Evolutionary conservation across 2,888 invertebrate genomes (phyloP), one percentile per base, ranked within the genome.

Genomic region (Cyaniris semiargus): DNA sequence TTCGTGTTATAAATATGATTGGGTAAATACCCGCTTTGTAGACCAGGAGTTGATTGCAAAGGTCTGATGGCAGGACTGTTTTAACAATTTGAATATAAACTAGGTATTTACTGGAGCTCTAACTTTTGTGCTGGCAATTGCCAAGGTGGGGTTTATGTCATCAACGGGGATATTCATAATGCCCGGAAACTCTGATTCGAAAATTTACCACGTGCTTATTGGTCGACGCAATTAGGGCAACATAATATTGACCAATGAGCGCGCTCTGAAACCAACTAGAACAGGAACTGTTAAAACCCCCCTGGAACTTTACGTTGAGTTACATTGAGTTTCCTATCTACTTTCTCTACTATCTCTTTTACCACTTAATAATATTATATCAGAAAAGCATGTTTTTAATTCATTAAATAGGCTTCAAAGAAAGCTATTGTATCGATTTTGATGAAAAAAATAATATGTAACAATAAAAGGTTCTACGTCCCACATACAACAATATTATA

Each of bases 61-160:
- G 78, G 78, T 78, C 75, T 34, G 70, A 77, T 56, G 74, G 76
- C 78, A 78, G 78, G 79, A 79, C 78, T 80, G 75, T 78, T 78
- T 76, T 76, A 81, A 84, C 88, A 88, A 88, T 89, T 88, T 88
- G 88, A 89, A 90, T 89, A 86, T 86, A 88, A 87, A 89, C 87
- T 86, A 87, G 86, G 83, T 85, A 84, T 82, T 85, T 83, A 74
- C 74, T 74, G 4, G 5, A 10, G 48, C 74, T 48, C 74, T 21
- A 15, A 74, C 21, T 48, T 18, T 74, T 74, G 74, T 48, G 31
- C 31, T 74, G 8, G 74, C 48, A 27, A 74, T 53, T 48, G 23
- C 44, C 13, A 23, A 23, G 48, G 18, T 7, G n/a, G 23, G 74
- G 27, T 7, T 74, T 74, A 74, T 53, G 44, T 27, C 27, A 60